These are phyloP conservation scores for Chrysochloris asiatica DNA, from an alignment of 2,113 vertebrate species.

Conservation along the genomic window DNA sequence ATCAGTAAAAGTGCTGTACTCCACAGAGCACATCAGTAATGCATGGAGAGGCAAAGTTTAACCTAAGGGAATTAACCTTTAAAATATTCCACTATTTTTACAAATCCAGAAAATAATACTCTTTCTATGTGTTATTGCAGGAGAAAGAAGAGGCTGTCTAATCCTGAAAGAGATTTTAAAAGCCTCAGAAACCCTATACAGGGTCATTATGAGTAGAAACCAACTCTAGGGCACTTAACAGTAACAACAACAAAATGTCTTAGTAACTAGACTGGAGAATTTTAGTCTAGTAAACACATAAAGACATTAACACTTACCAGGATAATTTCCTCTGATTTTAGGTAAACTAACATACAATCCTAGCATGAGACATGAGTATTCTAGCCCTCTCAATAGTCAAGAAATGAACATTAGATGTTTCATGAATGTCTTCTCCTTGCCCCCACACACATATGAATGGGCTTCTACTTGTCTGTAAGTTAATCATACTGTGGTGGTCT, in stretches of 20 bases:
- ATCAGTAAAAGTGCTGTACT: background rate
- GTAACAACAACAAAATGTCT: no score
- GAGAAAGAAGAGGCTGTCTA: no score
- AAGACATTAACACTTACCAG: background rate
- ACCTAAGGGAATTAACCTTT: constrained; percentile 22
- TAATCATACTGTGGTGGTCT: no score
- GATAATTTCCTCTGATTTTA: constrained; percentile 14
- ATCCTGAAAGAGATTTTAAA: no score
- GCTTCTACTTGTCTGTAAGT: no score
- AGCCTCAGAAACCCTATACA: no score
- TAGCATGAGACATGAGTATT: background rate
- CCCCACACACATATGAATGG: background rate
- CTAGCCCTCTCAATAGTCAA: no score
- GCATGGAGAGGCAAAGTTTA: background rate
- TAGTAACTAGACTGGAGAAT: background rate
- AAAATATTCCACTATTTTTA: constrained; percentile 8
- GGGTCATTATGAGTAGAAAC: no score
- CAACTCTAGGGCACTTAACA: no score
- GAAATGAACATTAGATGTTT: background rate
- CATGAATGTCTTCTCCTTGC: background rate
- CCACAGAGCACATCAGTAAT: constrained; percentile 17
- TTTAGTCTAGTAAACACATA: background rate
- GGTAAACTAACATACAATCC: background rate
- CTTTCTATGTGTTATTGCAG: background rate
- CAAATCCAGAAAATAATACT: background rate